Percentiles rank a stretch among this genome's conserved stretches.
Conservation (phyloP, 2,888 invertebrate genomes). For the Seladonia tumulorum region DNA sequence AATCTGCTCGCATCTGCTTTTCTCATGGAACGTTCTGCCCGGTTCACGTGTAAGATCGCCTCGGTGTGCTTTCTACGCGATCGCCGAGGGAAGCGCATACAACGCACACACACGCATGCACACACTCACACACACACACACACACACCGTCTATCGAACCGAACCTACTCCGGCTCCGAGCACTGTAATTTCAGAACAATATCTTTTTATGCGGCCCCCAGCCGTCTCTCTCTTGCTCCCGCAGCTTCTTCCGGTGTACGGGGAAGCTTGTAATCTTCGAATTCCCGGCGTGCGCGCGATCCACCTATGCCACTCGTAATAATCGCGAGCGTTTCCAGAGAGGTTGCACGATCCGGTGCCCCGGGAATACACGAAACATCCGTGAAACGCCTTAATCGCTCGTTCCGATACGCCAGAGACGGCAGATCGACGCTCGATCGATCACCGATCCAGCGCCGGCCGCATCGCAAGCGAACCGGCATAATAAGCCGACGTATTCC, state of each 20-base stretch:
- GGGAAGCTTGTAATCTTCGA: conserved; percentile 26
- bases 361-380: not conserved
- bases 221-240: not conserved
- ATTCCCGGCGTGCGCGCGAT: conserved; percentile 23
- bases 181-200: conserved; percentile 47
- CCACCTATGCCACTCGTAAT: not conserved
- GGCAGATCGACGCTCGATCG: conserved; percentile 31
- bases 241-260: conserved; percentile 25
- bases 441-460: not conserved
- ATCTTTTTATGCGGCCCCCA: conserved; percentile 33
- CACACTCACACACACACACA: no score
- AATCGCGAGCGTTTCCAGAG: conserved; percentile 27
- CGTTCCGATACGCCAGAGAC: not conserved
- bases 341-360: not conserved
- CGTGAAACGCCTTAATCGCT: conserved; percentile 38
- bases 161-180: not conserved
- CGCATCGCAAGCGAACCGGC: conserved; percentile 15
- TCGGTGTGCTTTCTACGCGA: not conserved
- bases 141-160: conserved; percentile 6
- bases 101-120: not conserved
- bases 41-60: not conserved
- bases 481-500: not conserved
- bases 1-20: conserved; percentile 9
- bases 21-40: not conserved
- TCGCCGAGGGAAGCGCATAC: not conserved